These are phyloP conservation scores for Panzeria rudis DNA, from an alignment of 2,888 invertebrate species.

Conservation along the genomic window DNA sequence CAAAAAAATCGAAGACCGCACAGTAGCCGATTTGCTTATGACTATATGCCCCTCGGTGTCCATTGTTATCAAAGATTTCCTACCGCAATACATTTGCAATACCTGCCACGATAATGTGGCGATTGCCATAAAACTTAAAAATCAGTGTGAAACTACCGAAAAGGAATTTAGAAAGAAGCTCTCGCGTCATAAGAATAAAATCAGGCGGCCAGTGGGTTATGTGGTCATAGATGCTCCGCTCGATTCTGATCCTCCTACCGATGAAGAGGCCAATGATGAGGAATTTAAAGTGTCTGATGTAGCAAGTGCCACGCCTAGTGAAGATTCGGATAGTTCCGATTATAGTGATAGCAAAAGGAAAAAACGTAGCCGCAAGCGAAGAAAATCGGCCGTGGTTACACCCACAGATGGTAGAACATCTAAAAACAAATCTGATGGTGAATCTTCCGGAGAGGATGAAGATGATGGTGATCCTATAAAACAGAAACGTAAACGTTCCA, in stretches of 20 bases:
- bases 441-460: slow-evolving; percentile 69
- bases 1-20: slow-evolving; percentile 78
- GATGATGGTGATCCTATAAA: slow-evolving; percentile 69
- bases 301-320: slow-evolving; percentile 78
- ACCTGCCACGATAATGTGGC: slow-evolving; percentile 81
- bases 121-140: slow-evolving; percentile 82
- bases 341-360: slow-evolving; percentile 76
- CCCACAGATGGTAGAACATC: slow-evolving; percentile 60
- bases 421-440: slow-evolving; percentile 46
- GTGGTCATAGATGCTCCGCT: slow-evolving; percentile 82
- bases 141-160: slow-evolving; percentile 82
- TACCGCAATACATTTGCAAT: slow-evolving; percentile 83
- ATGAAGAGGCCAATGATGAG: slow-evolving; percentile 80
- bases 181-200: slow-evolving; percentile 82
- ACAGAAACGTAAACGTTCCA: slow-evolving; percentile 69
- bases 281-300: slow-evolving; percentile 83
- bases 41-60: slow-evolving; percentile 82
- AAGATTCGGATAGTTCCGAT: slow-evolving; percentile 80
- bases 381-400: slow-evolving; percentile 69
- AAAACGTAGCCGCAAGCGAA: slow-evolving; percentile 75
- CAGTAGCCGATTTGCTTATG: slow-evolving; percentile 83
- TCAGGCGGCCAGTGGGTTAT: slow-evolving; percentile 81
- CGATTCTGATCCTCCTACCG: slow-evolving; percentile 80
- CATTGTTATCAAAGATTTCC: slow-evolving; percentile 82
- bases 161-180: slow-evolving; percentile 81